These are phyloP conservation scores for Eulemur macaco DNA, from an alignment of 2,113 vertebrate species.

Conservation along the genomic window DNA sequence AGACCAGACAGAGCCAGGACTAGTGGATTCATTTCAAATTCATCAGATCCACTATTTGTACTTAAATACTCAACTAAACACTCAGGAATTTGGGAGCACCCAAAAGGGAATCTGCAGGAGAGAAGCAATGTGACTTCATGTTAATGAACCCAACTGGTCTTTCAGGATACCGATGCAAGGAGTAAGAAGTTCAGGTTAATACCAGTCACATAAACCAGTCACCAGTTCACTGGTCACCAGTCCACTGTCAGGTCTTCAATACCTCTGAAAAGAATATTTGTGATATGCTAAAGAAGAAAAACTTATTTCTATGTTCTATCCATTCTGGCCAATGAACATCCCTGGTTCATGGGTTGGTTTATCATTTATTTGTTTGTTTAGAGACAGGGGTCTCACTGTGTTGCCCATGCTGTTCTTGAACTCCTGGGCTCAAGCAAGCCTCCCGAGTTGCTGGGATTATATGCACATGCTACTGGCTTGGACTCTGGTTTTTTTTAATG, in stretches of 20 bases:
- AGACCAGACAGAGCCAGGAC: background rate
- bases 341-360: background rate
- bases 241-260: background rate
- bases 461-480: background rate
- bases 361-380: background rate
- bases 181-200: background rate
- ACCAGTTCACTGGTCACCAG: background rate
- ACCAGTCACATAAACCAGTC: background rate
- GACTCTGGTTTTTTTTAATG: background rate
- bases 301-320: background rate
- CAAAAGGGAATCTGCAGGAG: background rate
- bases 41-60: background rate
- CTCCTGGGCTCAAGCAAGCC: background rate
- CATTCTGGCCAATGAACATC: background rate
- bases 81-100: background rate
- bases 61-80: slow-evolving; percentile 13
- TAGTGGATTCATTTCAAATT: slow-evolving; percentile 28
- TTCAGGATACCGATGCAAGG: background rate
- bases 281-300: slow-evolving; percentile 20
- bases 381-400: background rate
- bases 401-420: background rate
- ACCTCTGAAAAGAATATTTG: background rate
- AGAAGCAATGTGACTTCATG: background rate
- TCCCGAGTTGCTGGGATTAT: background rate
- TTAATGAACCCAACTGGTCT: background rate